Percentiles rank a stretch among this genome's conserved stretches.
Conservation (phyloP, 2,113 vertebrate species). For the Stercorarius parasiticus region DNA sequence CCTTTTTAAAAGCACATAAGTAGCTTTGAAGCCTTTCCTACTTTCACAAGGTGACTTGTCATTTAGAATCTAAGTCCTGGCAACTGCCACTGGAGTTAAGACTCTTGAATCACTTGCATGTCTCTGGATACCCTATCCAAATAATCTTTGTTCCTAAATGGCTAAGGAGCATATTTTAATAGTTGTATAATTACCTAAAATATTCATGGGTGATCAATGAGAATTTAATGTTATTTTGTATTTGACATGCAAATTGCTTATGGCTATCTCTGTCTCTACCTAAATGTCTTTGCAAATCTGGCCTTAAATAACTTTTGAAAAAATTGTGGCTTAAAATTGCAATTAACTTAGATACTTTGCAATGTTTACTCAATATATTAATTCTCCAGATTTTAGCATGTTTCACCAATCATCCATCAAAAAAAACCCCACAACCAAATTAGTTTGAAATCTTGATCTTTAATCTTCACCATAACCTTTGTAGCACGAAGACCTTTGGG, state of each 20-base stretch:
- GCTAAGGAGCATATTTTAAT: background rate
- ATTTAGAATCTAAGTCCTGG: background rate
- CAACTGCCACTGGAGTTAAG: background rate
- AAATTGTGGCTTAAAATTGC: background rate
- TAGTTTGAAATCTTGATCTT: slow-evolving; percentile 3
- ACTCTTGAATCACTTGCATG: background rate
- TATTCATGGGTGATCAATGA: background rate
- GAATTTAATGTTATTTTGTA: background rate
- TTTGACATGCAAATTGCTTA: background rate
- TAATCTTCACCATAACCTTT: background rate
- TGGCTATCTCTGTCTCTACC: background rate
- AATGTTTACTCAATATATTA: background rate
- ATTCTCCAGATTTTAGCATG: background rate
- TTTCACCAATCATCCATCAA: background rate
- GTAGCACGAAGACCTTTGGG: background rate
- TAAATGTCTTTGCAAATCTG: background rate
- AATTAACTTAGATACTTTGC: background rate
- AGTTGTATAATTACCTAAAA: background rate
- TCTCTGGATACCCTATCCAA: background rate
- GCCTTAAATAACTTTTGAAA: background rate
- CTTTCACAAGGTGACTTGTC: background rate
- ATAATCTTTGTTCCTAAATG: background rate
- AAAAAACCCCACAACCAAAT: background rate
- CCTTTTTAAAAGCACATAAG: background rate
- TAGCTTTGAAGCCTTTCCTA: background rate